Base-by-base conservation (phyloP, 2,888 invertebrate genomes). In the Mellilla xanthometata region DNA sequence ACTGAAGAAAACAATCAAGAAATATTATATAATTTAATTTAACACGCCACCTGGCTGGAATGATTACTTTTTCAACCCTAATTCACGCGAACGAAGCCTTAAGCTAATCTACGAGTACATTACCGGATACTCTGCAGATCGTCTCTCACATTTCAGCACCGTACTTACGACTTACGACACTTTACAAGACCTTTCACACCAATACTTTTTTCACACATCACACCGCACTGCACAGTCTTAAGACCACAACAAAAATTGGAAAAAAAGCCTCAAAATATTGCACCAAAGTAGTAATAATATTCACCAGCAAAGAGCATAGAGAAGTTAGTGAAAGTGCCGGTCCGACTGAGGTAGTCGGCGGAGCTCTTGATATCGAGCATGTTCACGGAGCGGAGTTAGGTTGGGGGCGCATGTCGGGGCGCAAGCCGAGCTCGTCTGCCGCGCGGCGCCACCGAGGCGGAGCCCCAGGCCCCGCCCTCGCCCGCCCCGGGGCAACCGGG, bases 231-330 rank as follows among this genome's bases (percentile, higher is more conserved):
- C 15, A 5, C n/a, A n/a, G n/a, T 19, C 15, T 5, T 19, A 19
- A 19, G 15, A 5, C 3, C 15, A 19, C 15, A 19, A n/a, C n/a
- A n/a, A n/a, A n/a, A n/a, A n/a, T n/a, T n/a, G n/a, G n/a, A n/a
- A n/a, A n/a, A n/a, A n/a, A n/a, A n/a, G 15, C 5, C 15, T 2
- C 3, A 3, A 15, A 15, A 24, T 36, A 41, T 23, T 36, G 36
- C 40, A 47, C 70, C 74, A 72, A 60, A 55, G 59, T 66, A 61
- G 58, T 51, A 68, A 58, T 61, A 68, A 65, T 81, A 91, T 90
- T 91, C 94, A 96, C 96, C 96, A 90, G 96, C 96, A 91, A 97
- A 96, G 76, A 97, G 93, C 97, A 97, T 97, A 87, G 97, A 96
- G 92, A 97, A 95, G 91, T 97, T 97, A 86, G 96, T 95, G 86